Conservation (phyloP, 2,797 vertebrate genomes). For the Periparus ater region DNA sequence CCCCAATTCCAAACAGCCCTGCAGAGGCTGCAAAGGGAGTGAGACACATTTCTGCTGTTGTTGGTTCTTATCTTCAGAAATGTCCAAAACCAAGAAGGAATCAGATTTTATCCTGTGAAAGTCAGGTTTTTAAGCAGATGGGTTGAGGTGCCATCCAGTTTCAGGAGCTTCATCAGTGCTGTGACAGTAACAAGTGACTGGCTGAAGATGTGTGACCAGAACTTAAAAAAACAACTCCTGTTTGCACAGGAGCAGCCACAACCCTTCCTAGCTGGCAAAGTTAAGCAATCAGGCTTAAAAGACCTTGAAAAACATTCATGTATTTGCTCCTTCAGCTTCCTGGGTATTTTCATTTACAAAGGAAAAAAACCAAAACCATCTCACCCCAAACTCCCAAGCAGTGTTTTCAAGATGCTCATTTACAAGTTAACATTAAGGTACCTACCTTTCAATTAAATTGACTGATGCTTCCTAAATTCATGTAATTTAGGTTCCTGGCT, state of each 20-base stretch:
- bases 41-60: neutral
- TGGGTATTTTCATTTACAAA: neutral
- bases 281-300: neutral
- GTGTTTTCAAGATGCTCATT: neutral
- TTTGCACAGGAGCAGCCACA: neutral
- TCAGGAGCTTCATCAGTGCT: neutral
- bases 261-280: neutral
- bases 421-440: neutral
- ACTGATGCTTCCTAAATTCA: neutral
- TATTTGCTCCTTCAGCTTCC: neutral
- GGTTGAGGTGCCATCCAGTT: neutral
- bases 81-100: neutral
- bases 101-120: neutral
- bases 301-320: neutral
- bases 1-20: neutral
- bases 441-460: neutral
- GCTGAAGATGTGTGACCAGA: neutral
- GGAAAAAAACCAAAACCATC: fast-evolving
- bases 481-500: neutral
- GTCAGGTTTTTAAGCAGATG: neutral
- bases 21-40: neutral
- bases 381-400: neutral
- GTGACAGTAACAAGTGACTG: neutral
- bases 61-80: neutral
- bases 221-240: neutral